These are phyloP conservation scores for Sus cebifrons DNA, from an alignment of 2,797 vertebrate genomes.

Conservation along the genomic window DNA sequence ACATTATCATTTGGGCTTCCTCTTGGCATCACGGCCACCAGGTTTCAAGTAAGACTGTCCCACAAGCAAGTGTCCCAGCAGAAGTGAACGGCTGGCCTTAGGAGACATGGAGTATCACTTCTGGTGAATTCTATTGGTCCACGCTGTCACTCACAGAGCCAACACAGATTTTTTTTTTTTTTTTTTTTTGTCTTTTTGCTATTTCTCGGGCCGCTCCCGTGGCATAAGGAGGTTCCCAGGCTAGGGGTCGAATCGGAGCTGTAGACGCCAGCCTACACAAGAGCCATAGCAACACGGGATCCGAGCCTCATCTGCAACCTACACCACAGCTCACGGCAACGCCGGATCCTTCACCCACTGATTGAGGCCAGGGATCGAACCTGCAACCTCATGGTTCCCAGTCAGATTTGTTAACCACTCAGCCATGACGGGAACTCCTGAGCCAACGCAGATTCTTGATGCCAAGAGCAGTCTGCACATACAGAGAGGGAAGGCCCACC, in stretches of 20 bases:
- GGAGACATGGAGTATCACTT: neutral
- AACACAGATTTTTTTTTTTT: neutral
- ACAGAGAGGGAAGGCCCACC: neutral
- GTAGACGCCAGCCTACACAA: too few relatives aligned
- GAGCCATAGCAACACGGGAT: too few relatives aligned
- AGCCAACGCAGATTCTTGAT: neutral
- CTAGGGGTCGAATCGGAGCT: too few relatives aligned
- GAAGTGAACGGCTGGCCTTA: neutral
- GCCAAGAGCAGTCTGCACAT: neutral
- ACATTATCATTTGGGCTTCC: neutral
- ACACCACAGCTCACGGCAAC: too few relatives aligned
- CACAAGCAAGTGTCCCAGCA: neutral
- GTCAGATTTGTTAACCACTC: too few relatives aligned
- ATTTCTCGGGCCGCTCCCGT: too few relatives aligned
- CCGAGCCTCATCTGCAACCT: too few relatives aligned
- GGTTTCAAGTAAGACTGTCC: neutral
- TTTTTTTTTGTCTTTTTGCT: too few relatives aligned
- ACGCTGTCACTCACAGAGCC: neutral
- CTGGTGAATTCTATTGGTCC: neutral
- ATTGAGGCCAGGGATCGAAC: too few relatives aligned
- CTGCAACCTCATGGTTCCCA: too few relatives aligned
- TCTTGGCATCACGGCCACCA: neutral
- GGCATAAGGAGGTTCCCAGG: too few relatives aligned
- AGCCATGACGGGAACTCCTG: neutral
- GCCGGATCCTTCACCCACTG: too few relatives aligned